Conservation (phyloP, 2,113 vertebrate genomes). For the Dasyprocta punctata region DNA sequence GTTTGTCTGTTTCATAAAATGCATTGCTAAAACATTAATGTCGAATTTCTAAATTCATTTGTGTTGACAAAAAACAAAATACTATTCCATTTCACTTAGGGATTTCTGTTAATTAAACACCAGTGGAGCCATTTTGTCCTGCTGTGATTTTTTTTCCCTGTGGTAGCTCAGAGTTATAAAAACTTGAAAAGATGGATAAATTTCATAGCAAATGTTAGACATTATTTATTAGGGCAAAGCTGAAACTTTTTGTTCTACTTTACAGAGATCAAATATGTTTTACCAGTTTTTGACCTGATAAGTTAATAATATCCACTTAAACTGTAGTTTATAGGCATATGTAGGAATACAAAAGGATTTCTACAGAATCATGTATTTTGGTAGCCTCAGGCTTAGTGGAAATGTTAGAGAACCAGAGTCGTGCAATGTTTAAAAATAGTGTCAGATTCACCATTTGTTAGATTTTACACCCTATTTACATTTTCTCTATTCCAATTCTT, state of each 20-base stretch:
- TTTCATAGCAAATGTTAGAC: neutral
- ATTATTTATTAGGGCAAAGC: neutral
- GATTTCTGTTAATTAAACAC: constrained; percentile 51
- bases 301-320: neutral
- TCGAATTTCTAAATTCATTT: constrained; percentile 17
- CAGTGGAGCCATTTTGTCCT: neutral
- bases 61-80: neutral
- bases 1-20: constrained; percentile 4
- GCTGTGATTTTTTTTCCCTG: neutral
- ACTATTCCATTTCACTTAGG: neutral
- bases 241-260: constrained; percentile 9
- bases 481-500: neutral
- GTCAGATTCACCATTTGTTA: neutral
- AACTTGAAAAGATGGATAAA: neutral
- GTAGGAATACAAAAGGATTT: neutral
- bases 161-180: neutral
- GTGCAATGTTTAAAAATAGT: neutral
- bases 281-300: neutral
- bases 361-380: neutral
- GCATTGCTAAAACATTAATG: constrained; percentile 4
- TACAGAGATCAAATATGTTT: neutral
- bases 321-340: neutral
- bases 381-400: neutral
- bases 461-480: neutral
- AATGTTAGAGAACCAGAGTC: neutral